Evolutionary conservation across 2,113 vertebrate genomes (phyloP).

Genomic region (Pipa parva): DNA sequence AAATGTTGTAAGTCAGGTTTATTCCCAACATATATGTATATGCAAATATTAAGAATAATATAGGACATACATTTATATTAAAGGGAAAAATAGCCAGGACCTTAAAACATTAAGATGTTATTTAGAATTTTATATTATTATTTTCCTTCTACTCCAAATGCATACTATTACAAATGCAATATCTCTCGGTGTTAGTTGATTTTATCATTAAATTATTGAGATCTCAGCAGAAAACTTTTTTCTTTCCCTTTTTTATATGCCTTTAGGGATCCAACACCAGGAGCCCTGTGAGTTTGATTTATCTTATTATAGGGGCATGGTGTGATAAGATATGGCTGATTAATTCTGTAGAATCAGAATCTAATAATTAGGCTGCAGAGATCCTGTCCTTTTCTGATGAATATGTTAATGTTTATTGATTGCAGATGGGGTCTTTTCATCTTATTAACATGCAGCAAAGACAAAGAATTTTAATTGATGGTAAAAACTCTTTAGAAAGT

Average conservation of each 20-base stretch:
- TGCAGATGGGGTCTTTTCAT: constrained; percentile 29
- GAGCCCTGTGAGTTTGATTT: constrained; percentile 32
- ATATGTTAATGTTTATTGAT: constrained; percentile 37
- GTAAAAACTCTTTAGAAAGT: constrained; percentile 15
- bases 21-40: no score
- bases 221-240: constrained; percentile 34
- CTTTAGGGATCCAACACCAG: constrained; percentile 30
- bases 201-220: background rate
- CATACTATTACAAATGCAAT: no score
- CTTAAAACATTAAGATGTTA: no score
- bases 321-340: constrained; percentile 39
- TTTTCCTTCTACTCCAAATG: no score
- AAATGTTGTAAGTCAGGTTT: no score
- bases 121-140: no score
- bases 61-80: no score
- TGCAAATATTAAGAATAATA: no score
- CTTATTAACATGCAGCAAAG: constrained; percentile 28
- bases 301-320: constrained; percentile 24
- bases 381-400: constrained; percentile 20
- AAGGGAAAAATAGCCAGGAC: no score
- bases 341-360: constrained; percentile 36
- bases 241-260: constrained; percentile 37
- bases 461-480: constrained; percentile 38
- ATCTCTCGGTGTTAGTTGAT: no score
- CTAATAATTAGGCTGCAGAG: constrained; percentile 33